phyloP scores from a whole-genome alignment of 2,888 invertebrate species.

The Pardosa pseudoannulata region DNA sequence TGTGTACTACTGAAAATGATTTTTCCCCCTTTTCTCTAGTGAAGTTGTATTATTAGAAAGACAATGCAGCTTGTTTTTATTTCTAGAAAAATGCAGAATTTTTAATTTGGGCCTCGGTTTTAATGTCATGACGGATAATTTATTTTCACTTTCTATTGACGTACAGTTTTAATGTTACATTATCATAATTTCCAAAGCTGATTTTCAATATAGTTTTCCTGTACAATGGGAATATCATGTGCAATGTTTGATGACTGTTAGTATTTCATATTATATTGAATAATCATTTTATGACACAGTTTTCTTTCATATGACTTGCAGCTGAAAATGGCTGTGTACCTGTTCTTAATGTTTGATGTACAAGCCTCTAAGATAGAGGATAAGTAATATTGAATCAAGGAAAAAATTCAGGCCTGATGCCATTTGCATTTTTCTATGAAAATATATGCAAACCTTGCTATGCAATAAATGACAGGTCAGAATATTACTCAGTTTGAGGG shows the following conservation, averaged over 20 bases:
- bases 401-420: slow-evolving; percentile 33
- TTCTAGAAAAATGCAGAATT: slow-evolving; percentile 59
- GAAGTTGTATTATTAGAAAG: slow-evolving; percentile 62
- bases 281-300: not conserved
- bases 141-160: no score
- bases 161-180: no score
- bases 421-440: slow-evolving; percentile 60
- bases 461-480: not conserved
- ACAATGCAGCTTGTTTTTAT: slow-evolving; percentile 47
- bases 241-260: no score
- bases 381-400: not conserved
- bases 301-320: not conserved
- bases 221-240: not conserved
- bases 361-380: not conserved
- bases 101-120: slow-evolving; percentile 43
- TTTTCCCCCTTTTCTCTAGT: slow-evolving; percentile 50
- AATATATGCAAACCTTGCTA: not conserved
- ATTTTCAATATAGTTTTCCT: no score
- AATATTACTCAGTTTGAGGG: slow-evolving; percentile 72
- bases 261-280: not conserved
- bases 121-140: not conserved
- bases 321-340: not conserved
- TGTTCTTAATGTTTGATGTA: not conserved
- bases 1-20: slow-evolving; percentile 45
- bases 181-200: no score